A percentile compares a stretch with the other conserved stretches of the same genome.
Conservation (phyloP, 2,888 invertebrate species). For the Diadegma fenestrale region DNA sequence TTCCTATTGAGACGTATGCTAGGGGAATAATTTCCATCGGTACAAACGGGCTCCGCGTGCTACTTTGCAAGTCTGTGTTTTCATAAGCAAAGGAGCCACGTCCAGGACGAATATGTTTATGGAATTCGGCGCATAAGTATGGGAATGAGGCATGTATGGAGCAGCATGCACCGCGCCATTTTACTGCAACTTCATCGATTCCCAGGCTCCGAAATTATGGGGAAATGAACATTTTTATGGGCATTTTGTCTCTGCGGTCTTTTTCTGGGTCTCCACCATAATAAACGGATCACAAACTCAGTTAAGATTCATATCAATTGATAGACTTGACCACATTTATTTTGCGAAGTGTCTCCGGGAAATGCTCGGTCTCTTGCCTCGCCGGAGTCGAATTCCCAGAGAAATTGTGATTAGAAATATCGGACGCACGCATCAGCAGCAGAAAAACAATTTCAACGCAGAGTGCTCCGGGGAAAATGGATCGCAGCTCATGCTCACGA, state of each 20-base stretch:
- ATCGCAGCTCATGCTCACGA: too few relatives aligned
- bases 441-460: too few relatives aligned
- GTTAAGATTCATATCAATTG: too few relatives aligned
- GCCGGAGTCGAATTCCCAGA: not conserved
- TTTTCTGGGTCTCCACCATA: not conserved
- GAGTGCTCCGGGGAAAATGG: too few relatives aligned
- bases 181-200: too few relatives aligned
- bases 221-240: not conserved
- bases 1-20: not conserved
- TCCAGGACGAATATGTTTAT: not conserved
- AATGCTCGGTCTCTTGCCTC: too few relatives aligned
- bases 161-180: too few relatives aligned
- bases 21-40: not conserved
- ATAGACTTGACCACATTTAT: too few relatives aligned
- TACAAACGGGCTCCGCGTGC: not conserved
- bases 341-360: too few relatives aligned
- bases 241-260: not conserved
- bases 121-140: not conserved
- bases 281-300: not conserved
- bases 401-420: conserved; percentile 1
- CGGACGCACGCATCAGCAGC: not conserved
- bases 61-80: not conserved
- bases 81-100: not conserved
- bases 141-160: not conserved
- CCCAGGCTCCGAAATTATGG: not conserved